Conservation (phyloP, 2,888 invertebrate species). For the Tetragnatha montana region DNA sequence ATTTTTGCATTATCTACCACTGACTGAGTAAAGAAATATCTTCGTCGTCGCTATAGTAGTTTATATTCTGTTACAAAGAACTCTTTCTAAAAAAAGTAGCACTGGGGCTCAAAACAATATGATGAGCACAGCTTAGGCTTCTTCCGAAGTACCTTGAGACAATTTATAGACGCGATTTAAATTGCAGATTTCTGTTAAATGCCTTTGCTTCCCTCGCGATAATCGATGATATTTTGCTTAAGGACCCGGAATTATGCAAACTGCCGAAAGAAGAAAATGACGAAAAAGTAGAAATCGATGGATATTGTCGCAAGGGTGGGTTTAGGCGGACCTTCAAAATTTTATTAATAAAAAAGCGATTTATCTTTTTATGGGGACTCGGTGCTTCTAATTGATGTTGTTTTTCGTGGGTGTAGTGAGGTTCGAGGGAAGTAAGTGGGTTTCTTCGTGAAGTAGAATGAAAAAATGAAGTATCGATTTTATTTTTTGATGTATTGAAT, state of each 20-base stretch:
- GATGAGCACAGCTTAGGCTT: background rate
- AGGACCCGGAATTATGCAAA: conserved; percentile 29
- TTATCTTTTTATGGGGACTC: background rate
- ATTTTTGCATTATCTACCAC: background rate
- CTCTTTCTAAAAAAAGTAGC: background rate
- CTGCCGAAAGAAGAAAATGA: background rate
- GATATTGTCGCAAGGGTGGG: background rate
- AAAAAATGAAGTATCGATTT: too few relatives aligned
- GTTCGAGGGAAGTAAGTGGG: background rate
- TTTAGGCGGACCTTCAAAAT: background rate
- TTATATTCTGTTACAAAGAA: conserved; percentile 5
- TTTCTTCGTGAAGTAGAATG: too few relatives aligned
- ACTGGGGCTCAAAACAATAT: conserved; percentile 9
- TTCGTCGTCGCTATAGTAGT: background rate
- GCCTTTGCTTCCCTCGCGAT: background rate
- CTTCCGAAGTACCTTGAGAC: conserved; percentile 4
- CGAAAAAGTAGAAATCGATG: background rate
- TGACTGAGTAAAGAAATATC: background rate
- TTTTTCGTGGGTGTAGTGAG: background rate
- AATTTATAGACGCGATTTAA: conserved; percentile 42
- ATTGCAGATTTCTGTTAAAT: conserved; percentile 40
- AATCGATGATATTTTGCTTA: conserved; percentile 31
- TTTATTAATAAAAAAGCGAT: background rate
- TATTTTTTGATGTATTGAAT: too few relatives aligned
- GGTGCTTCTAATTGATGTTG: background rate